These are phyloP conservation scores for Porphyrio hochstetteri DNA, from an alignment of 2,113 vertebrate species.

Conservation along the genomic window DNA sequence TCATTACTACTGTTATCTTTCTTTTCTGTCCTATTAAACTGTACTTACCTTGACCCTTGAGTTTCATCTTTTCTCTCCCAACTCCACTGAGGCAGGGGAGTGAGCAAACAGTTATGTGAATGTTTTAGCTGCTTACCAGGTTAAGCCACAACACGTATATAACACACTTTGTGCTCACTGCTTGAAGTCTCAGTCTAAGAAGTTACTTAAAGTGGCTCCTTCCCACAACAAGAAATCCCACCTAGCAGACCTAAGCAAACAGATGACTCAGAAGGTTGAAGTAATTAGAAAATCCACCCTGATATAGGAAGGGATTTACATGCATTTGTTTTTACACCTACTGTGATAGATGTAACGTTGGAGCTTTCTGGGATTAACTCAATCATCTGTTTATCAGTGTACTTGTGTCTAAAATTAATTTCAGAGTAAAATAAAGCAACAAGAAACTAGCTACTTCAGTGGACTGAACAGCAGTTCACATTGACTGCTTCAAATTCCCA, in stretches of 20 bases:
- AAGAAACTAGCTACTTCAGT: not conserved
- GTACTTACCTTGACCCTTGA: no score
- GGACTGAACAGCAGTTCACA: not conserved
- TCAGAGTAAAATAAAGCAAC: not conserved
- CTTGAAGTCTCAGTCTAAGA: not conserved
- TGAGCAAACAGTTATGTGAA: no score
- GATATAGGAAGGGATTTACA: not conserved
- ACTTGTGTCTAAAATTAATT: not conserved
- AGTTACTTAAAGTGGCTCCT: not conserved
- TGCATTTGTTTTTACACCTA: not conserved
- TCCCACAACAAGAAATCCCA: not conserved
- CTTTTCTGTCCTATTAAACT: no score
- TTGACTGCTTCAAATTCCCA: not conserved
- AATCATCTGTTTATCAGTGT: not conserved
- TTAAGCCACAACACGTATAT: no score
- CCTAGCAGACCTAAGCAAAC: not conserved
- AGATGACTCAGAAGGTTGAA: not conserved
- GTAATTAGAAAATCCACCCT: not conserved
- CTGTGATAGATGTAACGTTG: not conserved
- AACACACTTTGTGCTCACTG: not conserved
- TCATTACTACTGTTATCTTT: no score
- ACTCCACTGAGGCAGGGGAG: no score
- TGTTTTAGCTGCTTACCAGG: no score
- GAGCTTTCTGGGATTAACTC: conserved; percentile 14
- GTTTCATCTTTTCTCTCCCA: no score